Evolutionary conservation across 2,113 vertebrate species (phyloP).

Genomic region (Aix galericulata): DNA sequence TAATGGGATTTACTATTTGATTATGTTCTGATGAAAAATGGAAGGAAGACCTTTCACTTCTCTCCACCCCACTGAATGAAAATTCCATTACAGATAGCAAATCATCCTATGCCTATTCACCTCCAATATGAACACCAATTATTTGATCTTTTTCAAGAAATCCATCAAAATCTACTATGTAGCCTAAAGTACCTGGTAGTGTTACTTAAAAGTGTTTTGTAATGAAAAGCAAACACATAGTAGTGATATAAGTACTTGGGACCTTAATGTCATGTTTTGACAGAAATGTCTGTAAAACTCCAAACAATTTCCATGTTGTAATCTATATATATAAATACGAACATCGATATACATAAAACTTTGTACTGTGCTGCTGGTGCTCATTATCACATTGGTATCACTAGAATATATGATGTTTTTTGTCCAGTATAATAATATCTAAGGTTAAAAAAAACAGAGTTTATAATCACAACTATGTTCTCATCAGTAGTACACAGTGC

Average conservation of each 20-base stretch:
- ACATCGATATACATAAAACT: neutral
- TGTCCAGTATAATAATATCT: neutral
- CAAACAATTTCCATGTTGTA: neutral
- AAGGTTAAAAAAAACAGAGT: neutral
- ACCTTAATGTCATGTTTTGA: neutral
- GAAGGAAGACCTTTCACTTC: neutral
- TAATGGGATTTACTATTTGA: neutral
- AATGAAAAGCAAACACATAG: neutral
- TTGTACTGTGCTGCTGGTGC: neutral
- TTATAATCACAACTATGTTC: neutral
- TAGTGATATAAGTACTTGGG: neutral
- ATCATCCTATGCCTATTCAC: neutral
- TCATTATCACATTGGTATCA: neutral
- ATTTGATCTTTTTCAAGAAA: neutral
- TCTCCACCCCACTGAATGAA: rapidly evolving
- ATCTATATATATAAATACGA: neutral
- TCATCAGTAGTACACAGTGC: neutral
- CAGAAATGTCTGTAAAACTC: neutral
- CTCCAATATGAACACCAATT: neutral
- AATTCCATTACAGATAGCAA: neutral
- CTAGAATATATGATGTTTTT: neutral
- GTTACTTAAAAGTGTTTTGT: neutral
- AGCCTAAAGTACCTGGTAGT: neutral
- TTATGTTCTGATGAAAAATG: neutral
- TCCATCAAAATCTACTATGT: neutral